Percentiles rank a stretch among this genome's conserved stretches.
Evolutionary conservation across 2,113 vertebrate species (phyloP).

Genomic region (Cinclus mexicanus): DNA sequence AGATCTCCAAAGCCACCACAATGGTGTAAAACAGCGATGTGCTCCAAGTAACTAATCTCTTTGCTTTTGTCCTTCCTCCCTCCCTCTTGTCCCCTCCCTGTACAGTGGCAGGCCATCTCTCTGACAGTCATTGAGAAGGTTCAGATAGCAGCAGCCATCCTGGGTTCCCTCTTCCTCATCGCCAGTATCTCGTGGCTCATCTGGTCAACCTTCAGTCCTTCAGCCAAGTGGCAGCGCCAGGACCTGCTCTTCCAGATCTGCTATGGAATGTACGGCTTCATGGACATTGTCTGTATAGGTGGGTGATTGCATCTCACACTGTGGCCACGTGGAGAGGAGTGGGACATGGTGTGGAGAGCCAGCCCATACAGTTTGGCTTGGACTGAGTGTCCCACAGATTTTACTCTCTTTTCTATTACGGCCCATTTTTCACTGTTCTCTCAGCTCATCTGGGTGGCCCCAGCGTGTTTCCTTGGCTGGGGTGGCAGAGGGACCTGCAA

Average conservation of each 20-base stretch:
- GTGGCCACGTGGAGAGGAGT: rapidly evolving
- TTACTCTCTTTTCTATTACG: neutral
- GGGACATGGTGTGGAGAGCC: neutral
- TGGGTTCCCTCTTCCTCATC: constrained; percentile 97
- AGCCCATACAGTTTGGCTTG: neutral
- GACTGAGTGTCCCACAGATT: neutral
- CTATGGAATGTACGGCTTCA: constrained; percentile 99
- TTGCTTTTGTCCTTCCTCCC: neutral
- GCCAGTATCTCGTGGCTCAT: constrained; percentile 99
- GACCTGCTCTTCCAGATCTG: constrained; percentile 99
- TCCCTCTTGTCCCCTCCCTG: neutral
- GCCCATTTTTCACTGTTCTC: neutral
- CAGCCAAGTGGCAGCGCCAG: constrained; percentile 97
- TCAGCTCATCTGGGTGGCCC: neutral
- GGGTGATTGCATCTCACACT: constrained; percentile 43
- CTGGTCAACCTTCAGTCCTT: constrained; percentile 98
- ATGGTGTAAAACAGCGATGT: neutral
- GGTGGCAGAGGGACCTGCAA: neutral
- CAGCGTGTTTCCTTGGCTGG: neutral
- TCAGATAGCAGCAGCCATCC: constrained; percentile 94
- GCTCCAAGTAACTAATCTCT: neutral
- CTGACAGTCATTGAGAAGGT: constrained; percentile 99
- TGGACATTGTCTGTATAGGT: constrained; percentile 99
- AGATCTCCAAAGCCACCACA: neutral
- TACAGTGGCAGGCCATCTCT: constrained; percentile 98